phyloP scores from a whole-genome alignment of 2,888 invertebrate species.

The Gisinianus flammeolus region DNA sequence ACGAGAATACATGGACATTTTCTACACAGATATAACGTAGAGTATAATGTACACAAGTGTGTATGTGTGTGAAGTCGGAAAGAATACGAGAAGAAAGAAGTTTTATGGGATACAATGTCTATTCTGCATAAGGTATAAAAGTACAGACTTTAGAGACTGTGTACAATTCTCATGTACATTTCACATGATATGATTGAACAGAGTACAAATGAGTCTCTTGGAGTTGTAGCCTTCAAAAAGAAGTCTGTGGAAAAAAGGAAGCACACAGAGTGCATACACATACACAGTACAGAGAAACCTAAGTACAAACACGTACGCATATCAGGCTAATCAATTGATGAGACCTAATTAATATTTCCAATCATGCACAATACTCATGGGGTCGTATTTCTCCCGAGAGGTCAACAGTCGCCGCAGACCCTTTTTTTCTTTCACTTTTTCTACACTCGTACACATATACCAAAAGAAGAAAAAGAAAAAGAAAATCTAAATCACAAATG shows the following conservation, averaged over 20 bases:
- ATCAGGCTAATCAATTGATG: constrained; percentile 7
- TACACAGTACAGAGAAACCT: neutral
- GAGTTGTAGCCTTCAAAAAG: neutral
- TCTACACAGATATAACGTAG: too few relatives aligned
- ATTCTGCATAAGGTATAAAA: too few relatives aligned
- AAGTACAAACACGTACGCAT: constrained; percentile 5
- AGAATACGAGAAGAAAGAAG: too few relatives aligned
- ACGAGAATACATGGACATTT: too few relatives aligned
- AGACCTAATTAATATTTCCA: constrained; percentile 33
- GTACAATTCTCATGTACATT: neutral
- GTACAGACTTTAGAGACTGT: too few relatives aligned
- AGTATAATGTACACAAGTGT: too few relatives aligned
- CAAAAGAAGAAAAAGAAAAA: too few relatives aligned
- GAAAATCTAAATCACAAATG: too few relatives aligned
- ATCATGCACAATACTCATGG: constrained; percentile 5
- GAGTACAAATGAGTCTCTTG: neutral
- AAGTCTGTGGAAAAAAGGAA: neutral
- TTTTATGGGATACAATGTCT: too few relatives aligned
- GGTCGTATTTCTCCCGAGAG: neutral
- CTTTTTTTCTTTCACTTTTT: neutral
- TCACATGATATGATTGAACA: neutral
- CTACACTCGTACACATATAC: neutral
- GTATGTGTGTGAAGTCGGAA: too few relatives aligned
- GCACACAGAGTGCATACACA: neutral
- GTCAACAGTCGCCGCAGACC: neutral